Conservation (phyloP, 2,797 vertebrate genomes). For the Phalloptychus januarius region DNA sequence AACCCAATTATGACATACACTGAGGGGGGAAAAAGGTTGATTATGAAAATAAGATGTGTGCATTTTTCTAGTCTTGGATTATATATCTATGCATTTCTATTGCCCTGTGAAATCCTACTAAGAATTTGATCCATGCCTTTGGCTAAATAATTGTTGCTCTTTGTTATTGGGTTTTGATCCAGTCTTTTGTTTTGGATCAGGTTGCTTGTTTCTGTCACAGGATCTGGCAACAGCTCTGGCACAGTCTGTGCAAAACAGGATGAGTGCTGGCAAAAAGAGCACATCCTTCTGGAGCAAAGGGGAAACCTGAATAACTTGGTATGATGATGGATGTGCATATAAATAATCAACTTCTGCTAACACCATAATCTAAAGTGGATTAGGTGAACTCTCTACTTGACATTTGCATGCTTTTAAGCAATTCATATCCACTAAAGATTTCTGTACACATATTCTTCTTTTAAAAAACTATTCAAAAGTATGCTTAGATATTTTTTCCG, state of each 20-base stretch:
- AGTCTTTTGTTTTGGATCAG: background rate
- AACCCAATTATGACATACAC: background rate
- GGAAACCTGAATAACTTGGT: background rate
- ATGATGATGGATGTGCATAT: background rate
- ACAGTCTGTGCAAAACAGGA: background rate
- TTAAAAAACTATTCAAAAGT: background rate
- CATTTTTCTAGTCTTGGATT: background rate
- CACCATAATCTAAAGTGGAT: background rate
- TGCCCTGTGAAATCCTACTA: background rate
- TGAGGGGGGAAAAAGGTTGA: background rate
- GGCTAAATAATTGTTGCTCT: background rate
- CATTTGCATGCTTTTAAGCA: background rate
- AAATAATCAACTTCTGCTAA: background rate
- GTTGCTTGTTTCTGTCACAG: background rate
- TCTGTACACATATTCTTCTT: background rate
- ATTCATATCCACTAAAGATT: background rate
- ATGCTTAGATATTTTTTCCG: background rate
- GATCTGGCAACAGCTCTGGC: background rate
- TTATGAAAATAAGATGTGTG: background rate
- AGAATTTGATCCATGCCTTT: background rate
- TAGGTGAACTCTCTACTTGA: background rate
- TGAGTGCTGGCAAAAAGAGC: background rate
- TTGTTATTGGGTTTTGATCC: background rate
- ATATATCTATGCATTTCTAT: background rate
- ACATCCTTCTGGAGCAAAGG: background rate